Conservation (phyloP, 2,888 invertebrate species). For the Gymnoscelis rufifasciata region DNA sequence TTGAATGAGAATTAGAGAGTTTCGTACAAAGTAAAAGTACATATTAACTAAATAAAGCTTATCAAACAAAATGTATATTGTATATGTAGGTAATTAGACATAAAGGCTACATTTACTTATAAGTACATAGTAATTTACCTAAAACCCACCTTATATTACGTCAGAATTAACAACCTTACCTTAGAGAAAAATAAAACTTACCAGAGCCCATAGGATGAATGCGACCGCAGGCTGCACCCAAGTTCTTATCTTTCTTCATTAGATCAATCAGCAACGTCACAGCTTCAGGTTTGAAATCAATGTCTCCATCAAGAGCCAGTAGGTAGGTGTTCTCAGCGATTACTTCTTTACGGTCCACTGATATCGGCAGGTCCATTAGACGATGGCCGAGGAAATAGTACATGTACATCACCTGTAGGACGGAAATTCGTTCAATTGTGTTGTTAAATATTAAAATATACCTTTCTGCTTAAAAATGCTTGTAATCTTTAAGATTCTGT, state of each 20-base stretch:
- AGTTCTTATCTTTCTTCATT: slow-evolving; percentile 89
- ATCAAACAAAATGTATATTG: too few relatives aligned
- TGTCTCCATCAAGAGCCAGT: slow-evolving; percentile 92
- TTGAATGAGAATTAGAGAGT: too few relatives aligned
- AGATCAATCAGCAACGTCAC: slow-evolving; percentile 88
- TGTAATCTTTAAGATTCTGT: too few relatives aligned
- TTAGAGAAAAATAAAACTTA: slow-evolving; percentile 24
- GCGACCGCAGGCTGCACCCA: slow-evolving; percentile 93
- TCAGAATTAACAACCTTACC: too few relatives aligned
- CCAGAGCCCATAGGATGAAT: slow-evolving; percentile 91
- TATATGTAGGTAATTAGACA: too few relatives aligned
- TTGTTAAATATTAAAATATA: too few relatives aligned
- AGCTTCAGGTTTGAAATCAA: slow-evolving; percentile 90
- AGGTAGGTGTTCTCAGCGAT: slow-evolving; percentile 90
- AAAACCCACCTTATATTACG: too few relatives aligned
- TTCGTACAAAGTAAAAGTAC: too few relatives aligned
- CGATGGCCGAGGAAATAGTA: slow-evolving; percentile 91
- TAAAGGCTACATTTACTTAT: too few relatives aligned
- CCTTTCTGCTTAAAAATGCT: too few relatives aligned
- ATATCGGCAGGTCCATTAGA: slow-evolving; percentile 83
- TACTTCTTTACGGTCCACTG: slow-evolving; percentile 80
- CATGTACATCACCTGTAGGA: slow-evolving; percentile 90
- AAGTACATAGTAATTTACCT: too few relatives aligned
- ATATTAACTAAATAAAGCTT: too few relatives aligned
- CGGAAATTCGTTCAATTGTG: neutral